Base-by-base conservation (phyloP, 2,113 vertebrate genomes). In the Phrynosoma platyrhinos region DNA sequence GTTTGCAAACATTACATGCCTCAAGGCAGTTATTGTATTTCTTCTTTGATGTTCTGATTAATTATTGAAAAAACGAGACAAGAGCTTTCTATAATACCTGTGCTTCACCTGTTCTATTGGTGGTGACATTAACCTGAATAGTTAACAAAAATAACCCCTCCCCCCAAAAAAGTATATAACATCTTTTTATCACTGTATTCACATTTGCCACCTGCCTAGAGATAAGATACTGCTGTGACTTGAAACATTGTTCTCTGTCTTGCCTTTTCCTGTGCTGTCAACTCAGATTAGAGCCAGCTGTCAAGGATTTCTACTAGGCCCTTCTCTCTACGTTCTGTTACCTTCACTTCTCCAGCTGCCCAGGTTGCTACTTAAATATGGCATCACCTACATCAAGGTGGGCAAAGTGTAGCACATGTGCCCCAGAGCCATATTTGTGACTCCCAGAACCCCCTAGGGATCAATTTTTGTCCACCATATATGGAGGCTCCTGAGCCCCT, bases 61-160 rank as follows among this genome's bases (percentile, higher is more conserved):
- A 93, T 94, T 94, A 96, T 94, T 94, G 93, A 96, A 94, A 96
- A 94, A 2, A 82, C 66, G 20, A 86, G 23, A 72, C 74, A 91
- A 36, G 66, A 42, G 83, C 93, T 95, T 94, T 93, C 30, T 40
- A 84, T 86, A 89, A 92, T 91, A 88, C 66, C 62, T 58, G 75
- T 21, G 90, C 91, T 92, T 93, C 79, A 68, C 36, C 75, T 94
- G 91, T 2, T 82, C 68, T 77, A 88, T 78, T 62, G 77, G 30
- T 40, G 55, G 47, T 76, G 36, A 75, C 8, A 85, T 55, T 40
- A 87, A 14, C 30, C 7, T 69, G 79, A 88, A 62, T 53, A 89
- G n/a, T 80, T 47, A 83, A 72, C 79, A n/a, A 12, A 79, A 89
- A 84, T 87, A 66, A 30, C 58, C 47, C 47, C n/a, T n/a, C n/a